Conservation (phyloP, 2,797 vertebrate genomes). For the Pseudochirops corinnae region DNA sequence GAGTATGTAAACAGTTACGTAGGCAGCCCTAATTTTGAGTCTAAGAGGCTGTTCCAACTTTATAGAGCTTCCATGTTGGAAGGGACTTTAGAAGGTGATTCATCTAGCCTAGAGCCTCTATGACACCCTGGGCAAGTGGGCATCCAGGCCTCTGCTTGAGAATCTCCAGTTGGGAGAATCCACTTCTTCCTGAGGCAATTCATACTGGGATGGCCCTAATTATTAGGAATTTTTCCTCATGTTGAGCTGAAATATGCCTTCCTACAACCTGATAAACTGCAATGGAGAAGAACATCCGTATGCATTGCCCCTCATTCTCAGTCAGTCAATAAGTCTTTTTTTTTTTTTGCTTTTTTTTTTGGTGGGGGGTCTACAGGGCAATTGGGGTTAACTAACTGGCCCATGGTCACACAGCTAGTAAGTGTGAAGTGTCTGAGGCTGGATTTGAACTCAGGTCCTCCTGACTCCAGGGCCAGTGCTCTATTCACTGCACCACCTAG, state of each 20-base stretch:
- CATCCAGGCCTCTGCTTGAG: neutral
- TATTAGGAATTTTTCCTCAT: neutral
- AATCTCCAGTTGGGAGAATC: neutral
- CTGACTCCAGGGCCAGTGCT: too few relatives aligned
- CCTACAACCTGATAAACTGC: neutral
- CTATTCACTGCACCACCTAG: too few relatives aligned
- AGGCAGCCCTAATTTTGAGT: neutral
- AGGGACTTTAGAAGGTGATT: neutral
- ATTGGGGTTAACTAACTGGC: too few relatives aligned
- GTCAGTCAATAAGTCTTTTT: neutral
- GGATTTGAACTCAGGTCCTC: too few relatives aligned
- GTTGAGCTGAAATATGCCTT: neutral
- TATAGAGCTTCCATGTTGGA: neutral
- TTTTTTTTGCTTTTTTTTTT: too few relatives aligned
- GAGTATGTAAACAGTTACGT: neutral
- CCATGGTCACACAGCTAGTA: too few relatives aligned
- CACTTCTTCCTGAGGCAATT: neutral
- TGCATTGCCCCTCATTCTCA: neutral
- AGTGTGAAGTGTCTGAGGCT: too few relatives aligned
- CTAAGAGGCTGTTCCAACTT: neutral
- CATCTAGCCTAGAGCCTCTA: neutral
- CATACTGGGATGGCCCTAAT: neutral
- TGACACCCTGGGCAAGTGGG: neutral
- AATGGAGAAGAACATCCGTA: neutral
- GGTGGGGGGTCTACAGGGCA: too few relatives aligned